Conservation (phyloP, 2,113 vertebrate genomes). For the Baryphthengus martii region DNA sequence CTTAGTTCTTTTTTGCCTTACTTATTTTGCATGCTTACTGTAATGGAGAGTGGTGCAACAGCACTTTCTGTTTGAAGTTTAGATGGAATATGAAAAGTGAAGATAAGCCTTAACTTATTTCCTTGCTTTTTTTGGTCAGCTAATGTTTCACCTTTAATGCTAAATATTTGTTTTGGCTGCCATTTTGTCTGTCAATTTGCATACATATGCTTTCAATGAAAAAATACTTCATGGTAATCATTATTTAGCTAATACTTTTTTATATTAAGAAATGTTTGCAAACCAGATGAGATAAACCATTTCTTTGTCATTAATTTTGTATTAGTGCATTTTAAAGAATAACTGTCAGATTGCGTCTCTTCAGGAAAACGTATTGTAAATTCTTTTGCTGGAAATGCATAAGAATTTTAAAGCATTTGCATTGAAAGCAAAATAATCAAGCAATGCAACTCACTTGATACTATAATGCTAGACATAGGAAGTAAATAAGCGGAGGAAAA, state of each 20-base stretch:
- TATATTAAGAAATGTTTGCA: not conserved
- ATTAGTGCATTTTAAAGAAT: not conserved
- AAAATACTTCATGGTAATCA: not conserved
- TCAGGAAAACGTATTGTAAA: not conserved
- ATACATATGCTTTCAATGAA: not conserved
- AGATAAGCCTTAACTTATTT: not conserved
- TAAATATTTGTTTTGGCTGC: not conserved
- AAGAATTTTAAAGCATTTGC: not conserved
- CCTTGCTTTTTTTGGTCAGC: not conserved
- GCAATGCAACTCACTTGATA: not conserved
- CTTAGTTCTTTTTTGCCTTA: not conserved
- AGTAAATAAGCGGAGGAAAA: not conserved
- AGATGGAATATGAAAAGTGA: not conserved
- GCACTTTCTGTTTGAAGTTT: not conserved
- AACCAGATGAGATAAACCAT: not conserved
- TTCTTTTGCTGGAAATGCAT: not conserved
- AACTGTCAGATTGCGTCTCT: not conserved
- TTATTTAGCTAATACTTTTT: not conserved
- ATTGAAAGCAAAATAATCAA: not conserved
- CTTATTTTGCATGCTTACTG: not conserved
- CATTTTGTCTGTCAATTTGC: not conserved
- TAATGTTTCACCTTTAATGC: not conserved
- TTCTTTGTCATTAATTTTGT: not conserved
- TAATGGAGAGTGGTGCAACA: not conserved
- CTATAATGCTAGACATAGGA: not conserved